These are phyloP conservation scores for Ostrea denselamellosa DNA, from an alignment of 1,140 invertebrate genomes.

Conservation along the genomic window DNA sequence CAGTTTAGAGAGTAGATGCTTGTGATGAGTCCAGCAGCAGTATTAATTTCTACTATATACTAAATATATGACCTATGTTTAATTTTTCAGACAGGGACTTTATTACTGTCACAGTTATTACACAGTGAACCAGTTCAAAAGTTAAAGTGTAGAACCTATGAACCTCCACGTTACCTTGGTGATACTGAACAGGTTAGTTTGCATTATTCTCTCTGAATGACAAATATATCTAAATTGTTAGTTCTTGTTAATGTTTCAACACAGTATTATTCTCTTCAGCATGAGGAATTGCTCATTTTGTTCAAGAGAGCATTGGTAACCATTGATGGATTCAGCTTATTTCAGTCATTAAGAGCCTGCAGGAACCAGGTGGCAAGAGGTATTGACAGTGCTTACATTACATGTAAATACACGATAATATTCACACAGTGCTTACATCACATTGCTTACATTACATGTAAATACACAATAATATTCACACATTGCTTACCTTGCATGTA, in stretches of 20 bases:
- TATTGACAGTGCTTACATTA: constrained; percentile 47
- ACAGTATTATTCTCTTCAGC: constrained; percentile 67
- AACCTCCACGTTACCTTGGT: constrained; percentile 81
- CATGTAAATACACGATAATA: too few relatives aligned
- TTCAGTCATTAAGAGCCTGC: constrained; percentile 88
- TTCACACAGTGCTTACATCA: too few relatives aligned
- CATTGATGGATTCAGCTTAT: constrained; percentile 90
- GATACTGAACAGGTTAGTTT: constrained; percentile 79
- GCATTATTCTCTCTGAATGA: not conserved
- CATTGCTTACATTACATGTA: too few relatives aligned
- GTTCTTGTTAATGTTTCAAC: not conserved
- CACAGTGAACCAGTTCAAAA: constrained; percentile 89
- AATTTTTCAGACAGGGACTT: constrained; percentile 84
- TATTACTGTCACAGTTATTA: constrained; percentile 90
- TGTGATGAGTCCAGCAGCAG: too few relatives aligned
- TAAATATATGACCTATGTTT: not conserved
- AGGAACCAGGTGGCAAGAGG: constrained; percentile 89
- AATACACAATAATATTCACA: too few relatives aligned
- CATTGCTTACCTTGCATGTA: too few relatives aligned
- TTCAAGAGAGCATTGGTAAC: constrained; percentile 88
- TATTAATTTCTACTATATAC: not conserved
- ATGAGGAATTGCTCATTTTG: constrained; percentile 91
- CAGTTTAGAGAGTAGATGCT: too few relatives aligned
- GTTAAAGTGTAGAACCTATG: constrained; percentile 90
- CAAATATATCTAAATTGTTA: not conserved